phyloP scores from a whole-genome alignment of 2,797 vertebrate species.

The Austrolebias charrua region DNA sequence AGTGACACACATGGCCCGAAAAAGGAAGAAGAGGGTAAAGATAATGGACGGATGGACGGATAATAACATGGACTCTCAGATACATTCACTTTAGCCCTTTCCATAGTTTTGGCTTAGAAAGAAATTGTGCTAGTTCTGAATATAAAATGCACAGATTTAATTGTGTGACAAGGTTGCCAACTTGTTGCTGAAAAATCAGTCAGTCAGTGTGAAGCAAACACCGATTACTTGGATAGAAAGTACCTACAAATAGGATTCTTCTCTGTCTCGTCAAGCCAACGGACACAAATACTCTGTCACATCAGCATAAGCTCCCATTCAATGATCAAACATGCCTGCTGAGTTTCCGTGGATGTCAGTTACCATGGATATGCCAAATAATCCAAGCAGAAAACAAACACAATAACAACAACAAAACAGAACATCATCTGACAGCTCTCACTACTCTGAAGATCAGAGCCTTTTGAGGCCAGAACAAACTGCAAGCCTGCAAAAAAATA shows the following conservation, averaged over 20 bases:
- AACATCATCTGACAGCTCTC: conserved; percentile 11
- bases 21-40: no score
- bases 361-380: conserved; percentile 2
- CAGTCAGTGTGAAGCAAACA: no score
- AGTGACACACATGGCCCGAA: no score
- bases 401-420: conserved; percentile 10
- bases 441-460: conserved; percentile 1
- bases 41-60: no score
- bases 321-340: conserved; percentile 4
- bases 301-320: background rate
- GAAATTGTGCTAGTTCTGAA: no score
- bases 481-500: background rate
- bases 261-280: background rate
- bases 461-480: conserved; percentile 9
- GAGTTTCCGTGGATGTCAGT: background rate
- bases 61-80: no score
- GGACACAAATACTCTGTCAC: background rate
- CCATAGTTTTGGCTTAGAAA: no score
- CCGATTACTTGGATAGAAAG: background rate
- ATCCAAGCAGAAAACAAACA: conserved; percentile 12
- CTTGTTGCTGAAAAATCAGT: no score
- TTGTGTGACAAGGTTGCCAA: no score
- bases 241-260: background rate
- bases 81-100: no score
- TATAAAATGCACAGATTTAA: no score